Conservation (phyloP, 2,113 vertebrate genomes). For the Coreoperca whiteheadi region DNA sequence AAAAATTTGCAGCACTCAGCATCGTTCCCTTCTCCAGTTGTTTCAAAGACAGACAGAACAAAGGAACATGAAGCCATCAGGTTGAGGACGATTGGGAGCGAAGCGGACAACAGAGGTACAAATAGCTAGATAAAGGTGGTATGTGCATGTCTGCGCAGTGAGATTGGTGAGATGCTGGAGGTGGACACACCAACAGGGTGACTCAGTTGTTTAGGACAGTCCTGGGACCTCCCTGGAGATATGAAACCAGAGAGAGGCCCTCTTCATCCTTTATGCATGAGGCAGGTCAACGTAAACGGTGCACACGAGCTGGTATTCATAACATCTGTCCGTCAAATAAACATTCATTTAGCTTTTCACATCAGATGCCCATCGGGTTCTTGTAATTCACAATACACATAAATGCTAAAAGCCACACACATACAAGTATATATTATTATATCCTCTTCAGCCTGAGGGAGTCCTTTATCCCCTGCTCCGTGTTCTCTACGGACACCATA, state of each 20-base stretch:
- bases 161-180: constrained; percentile 36
- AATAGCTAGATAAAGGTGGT: constrained; percentile 22
- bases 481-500: constrained; percentile 65
- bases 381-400: constrained; percentile 40
- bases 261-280: constrained; percentile 54
- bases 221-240: constrained; percentile 42
- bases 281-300: constrained; percentile 33
- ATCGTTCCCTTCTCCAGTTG: constrained; percentile 29
- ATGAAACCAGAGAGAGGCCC: constrained; percentile 46
- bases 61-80: constrained; percentile 54
- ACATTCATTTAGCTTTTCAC: constrained; percentile 56
- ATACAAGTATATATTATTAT: constrained; percentile 27
- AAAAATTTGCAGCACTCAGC: constrained; percentile 38
- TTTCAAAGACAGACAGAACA: constrained; percentile 63
- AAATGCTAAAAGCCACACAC: constrained; percentile 14
- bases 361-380: neutral
- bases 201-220: constrained; percentile 60
- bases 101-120: constrained; percentile 36
- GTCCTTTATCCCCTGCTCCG: constrained; percentile 57
- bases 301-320: constrained; percentile 15
- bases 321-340: constrained; percentile 4
- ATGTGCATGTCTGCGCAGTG: constrained; percentile 24
- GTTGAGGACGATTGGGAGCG: constrained; percentile 49
- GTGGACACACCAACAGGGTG: constrained; percentile 42
- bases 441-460: constrained; percentile 46